Percentiles rank a stretch among this genome's conserved stretches.
Conservation (phyloP, 2,888 invertebrate species). For the Nymphalis polychloros region DNA sequence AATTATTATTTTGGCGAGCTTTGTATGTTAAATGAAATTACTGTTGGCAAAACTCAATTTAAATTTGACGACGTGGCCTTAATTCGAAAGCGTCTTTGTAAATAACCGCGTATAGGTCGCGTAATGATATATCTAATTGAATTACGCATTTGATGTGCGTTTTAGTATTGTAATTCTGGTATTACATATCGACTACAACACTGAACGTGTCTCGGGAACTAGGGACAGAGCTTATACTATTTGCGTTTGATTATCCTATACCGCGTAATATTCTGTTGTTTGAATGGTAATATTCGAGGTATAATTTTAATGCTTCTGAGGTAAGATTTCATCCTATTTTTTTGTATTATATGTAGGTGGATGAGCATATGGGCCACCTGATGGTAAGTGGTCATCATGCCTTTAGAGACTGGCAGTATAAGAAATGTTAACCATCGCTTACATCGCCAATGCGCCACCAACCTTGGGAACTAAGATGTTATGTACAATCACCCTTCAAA, state of each 20-base stretch:
- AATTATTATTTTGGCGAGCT: constrained; percentile 71
- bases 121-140: constrained; percentile 58
- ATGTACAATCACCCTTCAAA: too few species aligned
- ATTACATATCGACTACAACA: constrained; percentile 15
- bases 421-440: too few species aligned
- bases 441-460: too few species aligned
- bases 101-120: constrained; percentile 45
- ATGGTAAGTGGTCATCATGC: too few species aligned
- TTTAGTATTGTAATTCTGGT: constrained; percentile 33
- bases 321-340: too few species aligned
- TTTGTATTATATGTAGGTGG: too few species aligned
- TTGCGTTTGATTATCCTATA: background rate
- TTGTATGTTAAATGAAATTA: constrained; percentile 60
- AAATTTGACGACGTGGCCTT: constrained; percentile 65
- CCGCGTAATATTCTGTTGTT: background rate
- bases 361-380: too few species aligned
- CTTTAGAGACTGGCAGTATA: too few species aligned
- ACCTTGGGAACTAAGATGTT: too few species aligned
- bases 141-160: constrained; percentile 53
- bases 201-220: constrained; percentile 12
- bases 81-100: constrained; percentile 53
- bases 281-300: background rate
- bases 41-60: constrained; percentile 71
- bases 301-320: too few species aligned
- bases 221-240: constrained; percentile 7